Evolutionary conservation across 35 echinoderm and acorn worm genomes (phyloP), one percentile per base, ranked within the genome.

Genomic region (Diadema setosum): DNA sequence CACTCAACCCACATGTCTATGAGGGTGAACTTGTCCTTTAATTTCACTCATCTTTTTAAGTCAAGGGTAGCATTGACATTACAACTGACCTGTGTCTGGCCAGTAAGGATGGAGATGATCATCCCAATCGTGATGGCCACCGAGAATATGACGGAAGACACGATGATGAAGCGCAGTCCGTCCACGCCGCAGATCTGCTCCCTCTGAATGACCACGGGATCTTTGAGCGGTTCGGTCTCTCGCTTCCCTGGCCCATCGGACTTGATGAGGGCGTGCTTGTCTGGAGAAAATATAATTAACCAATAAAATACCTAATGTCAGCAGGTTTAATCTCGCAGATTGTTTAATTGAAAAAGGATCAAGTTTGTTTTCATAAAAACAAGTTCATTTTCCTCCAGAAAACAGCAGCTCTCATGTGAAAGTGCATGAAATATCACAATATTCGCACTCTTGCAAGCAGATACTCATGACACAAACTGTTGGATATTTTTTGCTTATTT

Each of bases 81-180:
- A 3, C n/a, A 11, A 11, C 60, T 65, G 74, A 98, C 96, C 92
- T 94, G 91, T 46, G 60, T 58, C 32, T 59, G 48, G 42, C 96
- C 96, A 73, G 88, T 45, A 18, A 94, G 35, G 63, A 98, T 98
- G 81, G 83, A 90, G 48, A 98, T 58, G 17, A 98, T 59, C 85
- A 98, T 84, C 2, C 82, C 96, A n/a, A 88, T 61, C 2, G 89
- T 91, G 46, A 98, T 84, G 5, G 83, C 84, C 20, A 98, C 24
- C 5, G 92, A 88, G 73, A 98, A 94, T 3, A 94, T 45, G 1
- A 98, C 6, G 9, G 92, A 93, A 2, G 88, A 69, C 2, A 98
- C 84, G 40, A 98, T 82, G 80, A 98, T 98, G 84, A 98, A 80
- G 31, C 90, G 88, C 45, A 98, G 82, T 27, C 96, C 96, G 55